Evolutionary conservation across 2,113 vertebrate genomes (phyloP).

Genomic region (Upupa epops): DNA sequence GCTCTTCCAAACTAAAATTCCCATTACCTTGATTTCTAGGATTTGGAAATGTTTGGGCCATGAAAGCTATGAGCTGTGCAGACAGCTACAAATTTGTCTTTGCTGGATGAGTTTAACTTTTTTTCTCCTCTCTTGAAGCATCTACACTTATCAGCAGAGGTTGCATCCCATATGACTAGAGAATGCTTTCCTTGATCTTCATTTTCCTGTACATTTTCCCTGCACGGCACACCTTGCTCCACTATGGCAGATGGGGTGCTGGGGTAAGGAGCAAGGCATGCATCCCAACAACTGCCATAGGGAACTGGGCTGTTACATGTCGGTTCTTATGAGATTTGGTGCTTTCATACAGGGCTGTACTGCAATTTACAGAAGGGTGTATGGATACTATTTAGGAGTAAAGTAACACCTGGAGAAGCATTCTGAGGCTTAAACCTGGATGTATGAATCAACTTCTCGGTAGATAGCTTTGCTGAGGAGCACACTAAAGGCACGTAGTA

Average conservation of each 20-base stretch:
- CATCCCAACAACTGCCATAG: neutral
- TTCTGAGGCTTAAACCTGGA: neutral
- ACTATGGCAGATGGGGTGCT: neutral
- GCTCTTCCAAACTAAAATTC: neutral
- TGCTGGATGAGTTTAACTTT: neutral
- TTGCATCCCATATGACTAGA: neutral
- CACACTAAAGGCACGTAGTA: rapidly evolving
- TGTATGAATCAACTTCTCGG: neutral
- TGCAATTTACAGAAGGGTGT: neutral
- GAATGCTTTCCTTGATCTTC: neutral
- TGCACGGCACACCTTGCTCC: neutral
- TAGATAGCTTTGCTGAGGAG: neutral
- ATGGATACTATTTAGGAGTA: neutral
- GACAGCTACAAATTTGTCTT: neutral
- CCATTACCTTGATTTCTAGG: neutral
- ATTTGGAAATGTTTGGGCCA: neutral
- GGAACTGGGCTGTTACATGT: neutral
- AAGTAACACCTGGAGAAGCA: neutral
- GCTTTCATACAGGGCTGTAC: neutral
- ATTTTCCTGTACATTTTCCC: neutral
- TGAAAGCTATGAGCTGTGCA: neutral
- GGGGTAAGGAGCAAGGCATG: neutral
- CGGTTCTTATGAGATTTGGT: neutral
- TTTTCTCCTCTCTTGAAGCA: neutral
- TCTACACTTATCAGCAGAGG: neutral